phyloP scores from a whole-genome alignment of 1,140 invertebrate species.

The Drosophila elegans region DNA sequence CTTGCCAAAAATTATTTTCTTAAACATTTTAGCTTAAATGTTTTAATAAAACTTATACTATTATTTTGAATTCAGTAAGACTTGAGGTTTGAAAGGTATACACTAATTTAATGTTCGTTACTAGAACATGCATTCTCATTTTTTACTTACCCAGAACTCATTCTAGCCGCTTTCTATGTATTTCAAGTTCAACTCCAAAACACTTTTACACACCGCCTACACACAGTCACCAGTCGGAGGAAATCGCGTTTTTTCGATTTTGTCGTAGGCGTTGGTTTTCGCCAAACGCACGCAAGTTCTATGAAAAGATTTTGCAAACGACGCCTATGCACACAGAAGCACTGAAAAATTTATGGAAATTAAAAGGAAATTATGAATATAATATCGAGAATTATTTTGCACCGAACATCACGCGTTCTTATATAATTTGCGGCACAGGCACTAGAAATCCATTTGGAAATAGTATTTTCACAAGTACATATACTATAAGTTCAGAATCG shows the following conservation, averaged over 20 bases:
- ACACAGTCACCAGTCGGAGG: slow-evolving; percentile 24
- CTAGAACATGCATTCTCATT: too few relatives aligned
- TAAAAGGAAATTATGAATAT: slow-evolving; percentile 30
- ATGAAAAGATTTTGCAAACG: slow-evolving; percentile 50
- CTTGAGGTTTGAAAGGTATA: too few relatives aligned
- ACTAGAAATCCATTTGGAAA: slow-evolving; percentile 25
- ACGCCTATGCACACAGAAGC: slow-evolving; percentile 70
- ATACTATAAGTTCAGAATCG: slow-evolving; percentile 7
- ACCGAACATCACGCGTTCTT: slow-evolving; percentile 69
- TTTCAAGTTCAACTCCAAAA: slow-evolving; percentile 44
- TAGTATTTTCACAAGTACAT: slow-evolving; percentile 21
- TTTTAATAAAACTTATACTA: too few relatives aligned
- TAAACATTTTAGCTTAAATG: too few relatives aligned
- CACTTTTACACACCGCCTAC: slow-evolving; percentile 50
- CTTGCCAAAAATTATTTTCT: background rate
- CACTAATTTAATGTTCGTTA: too few relatives aligned
- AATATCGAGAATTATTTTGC: slow-evolving; percentile 41
- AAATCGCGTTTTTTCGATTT: slow-evolving; percentile 35
- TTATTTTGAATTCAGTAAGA: too few relatives aligned
- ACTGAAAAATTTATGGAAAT: slow-evolving; percentile 71
- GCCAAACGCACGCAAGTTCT: slow-evolving; percentile 56
- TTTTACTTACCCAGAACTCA: slow-evolving; percentile 72
- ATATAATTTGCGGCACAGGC: slow-evolving; percentile 61
- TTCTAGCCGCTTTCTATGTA: slow-evolving; percentile 42
- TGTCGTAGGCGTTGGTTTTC: slow-evolving; percentile 60